A percentile compares a stretch with the other conserved stretches of the same genome.
Conservation (phyloP, 2,797 vertebrate genomes). For the Pitangus sulphuratus region DNA sequence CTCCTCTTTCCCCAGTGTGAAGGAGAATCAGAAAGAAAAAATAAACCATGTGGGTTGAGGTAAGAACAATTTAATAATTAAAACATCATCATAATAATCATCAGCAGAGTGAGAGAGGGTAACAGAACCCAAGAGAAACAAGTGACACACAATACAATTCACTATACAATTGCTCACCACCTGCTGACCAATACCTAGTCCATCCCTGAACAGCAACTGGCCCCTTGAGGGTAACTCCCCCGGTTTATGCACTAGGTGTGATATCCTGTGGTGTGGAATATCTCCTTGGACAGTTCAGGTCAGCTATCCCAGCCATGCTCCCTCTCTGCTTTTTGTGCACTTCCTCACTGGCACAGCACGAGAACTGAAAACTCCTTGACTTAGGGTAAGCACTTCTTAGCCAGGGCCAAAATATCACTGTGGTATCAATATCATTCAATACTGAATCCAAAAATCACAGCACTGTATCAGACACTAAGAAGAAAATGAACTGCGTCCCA, state of each 20-base stretch:
- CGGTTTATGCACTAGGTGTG: not conserved
- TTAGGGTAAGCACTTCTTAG: not conserved
- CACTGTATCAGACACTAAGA: not conserved
- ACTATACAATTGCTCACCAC: not conserved
- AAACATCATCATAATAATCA: not conserved
- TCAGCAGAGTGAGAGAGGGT: not conserved
- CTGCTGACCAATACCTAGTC: not conserved
- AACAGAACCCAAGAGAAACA: not conserved
- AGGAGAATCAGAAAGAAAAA: not conserved
- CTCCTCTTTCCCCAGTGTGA: not conserved
- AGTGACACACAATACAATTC: not conserved
- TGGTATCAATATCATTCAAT: not conserved
- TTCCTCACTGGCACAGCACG: accelerated
- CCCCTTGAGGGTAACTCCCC: not conserved
- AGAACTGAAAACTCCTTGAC: not conserved
- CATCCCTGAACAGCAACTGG: not conserved
- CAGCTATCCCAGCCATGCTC: not conserved
- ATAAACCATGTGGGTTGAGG: not conserved
- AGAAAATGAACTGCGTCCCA: not conserved
- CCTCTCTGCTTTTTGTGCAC: not conserved
- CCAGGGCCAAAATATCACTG: not conserved
- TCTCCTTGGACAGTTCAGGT: not conserved
- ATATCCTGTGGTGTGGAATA: not conserved
- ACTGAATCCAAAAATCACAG: not conserved
- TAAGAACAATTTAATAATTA: not conserved